Percentiles rank a stretch among this genome's conserved stretches.
These are phyloP conservation scores for Menidia menidia DNA, from an alignment of 2,797 vertebrate species.

Conservation along the genomic window DNA sequence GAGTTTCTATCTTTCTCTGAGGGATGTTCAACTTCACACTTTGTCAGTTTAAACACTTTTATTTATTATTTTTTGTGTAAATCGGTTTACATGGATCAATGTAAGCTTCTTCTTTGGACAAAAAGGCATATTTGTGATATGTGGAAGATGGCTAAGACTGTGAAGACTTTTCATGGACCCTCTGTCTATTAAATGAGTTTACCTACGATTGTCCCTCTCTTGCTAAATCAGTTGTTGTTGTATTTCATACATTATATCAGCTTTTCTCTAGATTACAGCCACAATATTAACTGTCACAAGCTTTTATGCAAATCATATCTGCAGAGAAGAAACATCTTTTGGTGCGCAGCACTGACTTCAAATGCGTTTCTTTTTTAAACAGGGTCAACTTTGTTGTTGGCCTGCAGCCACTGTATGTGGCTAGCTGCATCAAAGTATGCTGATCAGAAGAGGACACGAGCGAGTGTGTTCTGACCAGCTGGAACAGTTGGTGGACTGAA, in stretches of 20 bases:
- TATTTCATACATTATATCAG: constrained; percentile 10
- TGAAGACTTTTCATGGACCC: too few species aligned
- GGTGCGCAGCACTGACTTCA: constrained; percentile 42
- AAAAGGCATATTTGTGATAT: too few species aligned
- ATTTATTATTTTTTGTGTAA: too few species aligned
- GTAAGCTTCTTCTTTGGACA: too few species aligned
- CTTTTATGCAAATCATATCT: constrained; percentile 45
- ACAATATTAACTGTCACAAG: constrained; percentile 29
- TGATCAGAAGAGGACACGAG: constrained; percentile 37
- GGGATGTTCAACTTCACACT: too few species aligned
- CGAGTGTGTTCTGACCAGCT: constrained; percentile 36
- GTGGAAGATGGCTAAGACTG: too few species aligned
- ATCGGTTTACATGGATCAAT: too few species aligned
- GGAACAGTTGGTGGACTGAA: constrained; percentile 27
- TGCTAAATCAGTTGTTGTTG: constrained; percentile 14
- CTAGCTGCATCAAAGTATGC: constrained; percentile 50
- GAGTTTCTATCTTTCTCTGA: neutral
- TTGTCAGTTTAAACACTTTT: too few species aligned
- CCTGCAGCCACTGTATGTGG: constrained; percentile 35
- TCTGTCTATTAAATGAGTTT: constrained; percentile 12
- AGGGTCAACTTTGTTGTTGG: constrained; percentile 51
- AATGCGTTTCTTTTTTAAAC: constrained; percentile 46
- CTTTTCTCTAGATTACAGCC: constrained; percentile 28
- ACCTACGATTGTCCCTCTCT: constrained; percentile 19
- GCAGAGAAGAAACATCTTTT: constrained; percentile 38